Base-by-base conservation (phyloP, 92 coral and sea anemone species). In the Phenganax subtilis region DNA sequence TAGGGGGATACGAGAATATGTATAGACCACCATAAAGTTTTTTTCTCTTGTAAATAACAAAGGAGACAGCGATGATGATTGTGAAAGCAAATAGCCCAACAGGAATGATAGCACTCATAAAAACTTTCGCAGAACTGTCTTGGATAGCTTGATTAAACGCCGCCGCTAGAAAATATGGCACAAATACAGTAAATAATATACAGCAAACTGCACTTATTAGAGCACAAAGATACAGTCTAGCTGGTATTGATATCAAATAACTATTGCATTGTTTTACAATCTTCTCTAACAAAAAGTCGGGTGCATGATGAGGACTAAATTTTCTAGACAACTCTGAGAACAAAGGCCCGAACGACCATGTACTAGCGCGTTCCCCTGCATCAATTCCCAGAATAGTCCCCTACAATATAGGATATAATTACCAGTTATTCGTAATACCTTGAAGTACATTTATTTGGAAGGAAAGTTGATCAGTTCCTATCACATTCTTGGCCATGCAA, bases 1-100 rank as follows among this genome's bases (percentile, higher is more conserved):
- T 53, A 12, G 77, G 77, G 11, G 77, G 77, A 73, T 73, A 52
- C 8, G 77, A 73, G n/a, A 73, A 55, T 54, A 73, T 73, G 62
- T 73, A 73, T 8, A 73, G 16, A 20, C 77, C 77, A 73, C 77
- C 77, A 20, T 73, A 73, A 53, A 73, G 2, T 51, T 73, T 73
- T 10, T 29, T 73, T 58, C 77, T 73, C 51, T 73, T 73, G 77
- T 54, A 73, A 57, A 52, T 12, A 10, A 73, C 60, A 53, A 73
- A n/a, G 25, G 59, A 44, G 77, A 53, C 17, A 54, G 54, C 77
- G 37, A 47, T 8, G 27, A 73, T 29, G 16, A 73, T n/a, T 53
- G 61, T 51, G 25, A 73, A 52, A 27, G 61, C 6, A 73, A 73
- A 53, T 53, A 73, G 0, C n/a, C 77, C 77, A 73, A 73, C 44